Conservation (phyloP, 2,113 vertebrate genomes). For the Oreochromis spilurus region DNA sequence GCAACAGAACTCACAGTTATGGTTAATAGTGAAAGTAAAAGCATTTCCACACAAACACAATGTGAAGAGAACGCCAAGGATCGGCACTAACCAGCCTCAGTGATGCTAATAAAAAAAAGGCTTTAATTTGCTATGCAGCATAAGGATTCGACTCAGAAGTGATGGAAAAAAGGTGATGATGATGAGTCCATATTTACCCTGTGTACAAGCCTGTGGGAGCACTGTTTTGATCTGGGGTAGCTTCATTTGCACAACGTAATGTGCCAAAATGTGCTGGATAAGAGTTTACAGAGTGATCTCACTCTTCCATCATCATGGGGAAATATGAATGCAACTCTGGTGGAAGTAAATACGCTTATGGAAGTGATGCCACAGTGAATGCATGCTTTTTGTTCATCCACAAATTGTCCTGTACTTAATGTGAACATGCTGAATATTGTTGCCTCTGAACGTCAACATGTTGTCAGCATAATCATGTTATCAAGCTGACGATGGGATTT, state of each 20-base stretch:
- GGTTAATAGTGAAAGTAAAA: not conserved
- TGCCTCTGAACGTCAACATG: not conserved
- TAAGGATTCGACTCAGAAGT: not conserved
- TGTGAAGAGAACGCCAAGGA: not conserved
- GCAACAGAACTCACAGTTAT: not conserved
- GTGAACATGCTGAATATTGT: not conserved
- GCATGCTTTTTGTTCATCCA: not conserved
- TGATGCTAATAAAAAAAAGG: not conserved
- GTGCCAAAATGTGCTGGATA: not conserved
- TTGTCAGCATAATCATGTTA: not conserved
- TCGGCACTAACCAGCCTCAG: not conserved
- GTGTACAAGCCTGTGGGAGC: not conserved
- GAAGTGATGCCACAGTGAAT: not conserved
- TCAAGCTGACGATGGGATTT: not conserved
- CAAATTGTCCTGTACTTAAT: not conserved
- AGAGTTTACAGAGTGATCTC: not conserved
- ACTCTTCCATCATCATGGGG: not conserved
- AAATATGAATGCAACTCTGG: not conserved
- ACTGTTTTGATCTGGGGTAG: not conserved
- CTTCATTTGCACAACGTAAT: not conserved
- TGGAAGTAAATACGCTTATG: not conserved
- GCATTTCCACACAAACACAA: not conserved
- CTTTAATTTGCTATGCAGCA: not conserved
- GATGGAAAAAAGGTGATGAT: not conserved
- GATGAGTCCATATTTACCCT: not conserved